Base-by-base conservation (phyloP, 2,797 vertebrate genomes). In the Eospalax fontanierii region DNA sequence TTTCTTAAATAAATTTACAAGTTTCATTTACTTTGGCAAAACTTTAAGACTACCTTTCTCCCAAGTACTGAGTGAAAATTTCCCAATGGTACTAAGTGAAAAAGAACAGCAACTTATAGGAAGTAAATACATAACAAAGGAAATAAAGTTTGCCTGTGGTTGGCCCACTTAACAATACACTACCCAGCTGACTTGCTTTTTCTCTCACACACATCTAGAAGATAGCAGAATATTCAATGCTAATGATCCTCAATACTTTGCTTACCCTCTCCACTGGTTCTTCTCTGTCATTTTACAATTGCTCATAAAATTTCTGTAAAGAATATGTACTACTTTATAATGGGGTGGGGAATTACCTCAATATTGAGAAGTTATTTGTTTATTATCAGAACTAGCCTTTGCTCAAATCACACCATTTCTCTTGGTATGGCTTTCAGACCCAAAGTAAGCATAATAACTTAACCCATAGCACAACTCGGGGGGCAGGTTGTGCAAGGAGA, bases 1-100 rank as follows among this genome's bases (percentile, higher is more conserved):
- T 66, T 85, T 86, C 50, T 71, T 89, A 54, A 68, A 85, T 28
- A 68, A 90, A 61, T 30, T 86, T 18, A 79, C 74, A 92, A 35
- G 38, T 40, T 95, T 86, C 43, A 15, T 68, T 85, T 89, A 87
- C 63, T 63, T 92, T 85, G 59, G 43, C 78, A 94, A 89, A 82
- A 90, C 16, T 16, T 8, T 26, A 38, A 95, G 66, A 70, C 68
- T 15, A 57, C 16, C 80, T 91, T 84, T 85, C 22, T 2, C 35
- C 84, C 11, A 40, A 70, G 35, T n/a, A 79, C 22, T 46, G 46
- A 46, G 46, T 46, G 46, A 46, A 46, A 93, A 70, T 86, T 83
- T 83, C 22, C 46, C n/a, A 91, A 0, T 84, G 71, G 66, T n/a
- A 43, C 12, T 38, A 38, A 30, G 8, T 26, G 12, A 89, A 76